These are phyloP conservation scores for Speoplatyrhinus poulsoni DNA, from an alignment of 2,113 vertebrate genomes.

Conservation along the genomic window DNA sequence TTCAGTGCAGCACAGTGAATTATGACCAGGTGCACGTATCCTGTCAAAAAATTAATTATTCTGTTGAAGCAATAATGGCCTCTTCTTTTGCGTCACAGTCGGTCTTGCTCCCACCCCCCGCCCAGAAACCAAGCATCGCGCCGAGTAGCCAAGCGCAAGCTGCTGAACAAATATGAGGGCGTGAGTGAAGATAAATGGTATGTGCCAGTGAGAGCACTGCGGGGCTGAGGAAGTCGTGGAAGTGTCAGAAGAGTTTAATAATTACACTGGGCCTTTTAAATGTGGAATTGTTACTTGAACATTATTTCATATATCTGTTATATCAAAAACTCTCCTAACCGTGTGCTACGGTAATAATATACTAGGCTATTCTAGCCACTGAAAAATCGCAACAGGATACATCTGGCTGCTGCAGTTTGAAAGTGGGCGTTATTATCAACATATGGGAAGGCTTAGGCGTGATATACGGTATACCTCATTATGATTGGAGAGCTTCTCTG, in stretches of 20 bases:
- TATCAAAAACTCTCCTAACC: no score
- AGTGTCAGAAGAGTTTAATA: slow-evolving; percentile 11
- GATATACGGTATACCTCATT: slow-evolving; percentile 1
- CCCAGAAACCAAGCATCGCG: slow-evolving; percentile 32
- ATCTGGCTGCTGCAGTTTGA: slow-evolving; percentile 16
- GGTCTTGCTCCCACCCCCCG: slow-evolving; percentile 12
- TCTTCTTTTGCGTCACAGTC: slow-evolving; percentile 55
- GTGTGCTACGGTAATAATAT: no score
- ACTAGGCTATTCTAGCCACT: no score
- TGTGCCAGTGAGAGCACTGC: slow-evolving; percentile 9
- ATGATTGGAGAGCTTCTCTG: slow-evolving; percentile 18
- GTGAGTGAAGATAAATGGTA: slow-evolving; percentile 55
- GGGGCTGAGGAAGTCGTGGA: not conserved
- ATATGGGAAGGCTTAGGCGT: slow-evolving; percentile 15
- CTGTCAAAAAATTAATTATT: slow-evolving; percentile 3
- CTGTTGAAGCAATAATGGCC: slow-evolving; percentile 50
- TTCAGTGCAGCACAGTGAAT: slow-evolving; percentile 6
- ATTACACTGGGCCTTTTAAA: slow-evolving; percentile 25
- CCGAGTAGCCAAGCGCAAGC: slow-evolving; percentile 24
- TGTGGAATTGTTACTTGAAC: no score
- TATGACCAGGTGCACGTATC: slow-evolving; percentile 10
- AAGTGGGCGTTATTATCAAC: slow-evolving; percentile 2
- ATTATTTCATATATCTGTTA: no score
- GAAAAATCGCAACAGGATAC: slow-evolving; percentile 4
- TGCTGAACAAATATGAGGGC: slow-evolving; percentile 48